These are phyloP conservation scores for Danio aesculapii DNA, from an alignment of 2,797 vertebrate genomes.

Conservation along the genomic window DNA sequence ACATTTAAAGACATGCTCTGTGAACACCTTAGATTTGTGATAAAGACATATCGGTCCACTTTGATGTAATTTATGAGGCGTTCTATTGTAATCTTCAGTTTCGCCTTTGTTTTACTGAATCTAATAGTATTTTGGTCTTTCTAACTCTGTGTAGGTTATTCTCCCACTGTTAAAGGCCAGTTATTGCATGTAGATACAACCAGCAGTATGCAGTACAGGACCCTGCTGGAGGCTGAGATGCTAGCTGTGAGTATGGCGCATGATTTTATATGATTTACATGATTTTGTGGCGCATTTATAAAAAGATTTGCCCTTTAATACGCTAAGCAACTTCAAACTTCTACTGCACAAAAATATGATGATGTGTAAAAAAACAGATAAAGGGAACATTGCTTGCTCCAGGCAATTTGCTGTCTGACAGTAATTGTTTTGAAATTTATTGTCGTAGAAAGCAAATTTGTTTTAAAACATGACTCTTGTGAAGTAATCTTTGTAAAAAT, in stretches of 20 bases:
- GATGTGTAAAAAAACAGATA: neutral
- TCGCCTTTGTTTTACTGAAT: neutral
- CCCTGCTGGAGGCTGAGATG: conserved; percentile 98
- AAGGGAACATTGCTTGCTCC: conserved; percentile 22
- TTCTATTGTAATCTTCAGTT: neutral
- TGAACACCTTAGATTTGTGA: neutral
- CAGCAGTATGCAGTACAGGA: conserved; percentile 98
- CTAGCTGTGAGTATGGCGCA: conserved; percentile 88
- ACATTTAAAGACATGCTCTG: too few species aligned
- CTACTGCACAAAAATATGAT: neutral
- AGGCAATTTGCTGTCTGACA: conserved; percentile 27
- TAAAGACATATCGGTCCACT: neutral
- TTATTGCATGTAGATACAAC: conserved; percentile 97
- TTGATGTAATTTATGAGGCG: neutral
- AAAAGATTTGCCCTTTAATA: neutral
- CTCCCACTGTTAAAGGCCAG: conserved; percentile 96
- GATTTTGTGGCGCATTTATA: too few species aligned
- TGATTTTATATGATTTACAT: neutral
- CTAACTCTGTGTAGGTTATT: conserved; percentile 83
- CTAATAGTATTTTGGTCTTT: neutral
- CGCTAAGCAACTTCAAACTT: neutral
- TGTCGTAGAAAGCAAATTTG: neutral
- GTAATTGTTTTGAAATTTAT: conserved; percentile 34
- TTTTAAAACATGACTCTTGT: conserved; percentile 15
- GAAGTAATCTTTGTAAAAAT: conserved; percentile 24